Percentiles rank a stretch among this genome's conserved stretches.
Evolutionary conservation across 2,888 invertebrate species (phyloP).

Genomic region (Pycnomerus fuliginosus): DNA sequence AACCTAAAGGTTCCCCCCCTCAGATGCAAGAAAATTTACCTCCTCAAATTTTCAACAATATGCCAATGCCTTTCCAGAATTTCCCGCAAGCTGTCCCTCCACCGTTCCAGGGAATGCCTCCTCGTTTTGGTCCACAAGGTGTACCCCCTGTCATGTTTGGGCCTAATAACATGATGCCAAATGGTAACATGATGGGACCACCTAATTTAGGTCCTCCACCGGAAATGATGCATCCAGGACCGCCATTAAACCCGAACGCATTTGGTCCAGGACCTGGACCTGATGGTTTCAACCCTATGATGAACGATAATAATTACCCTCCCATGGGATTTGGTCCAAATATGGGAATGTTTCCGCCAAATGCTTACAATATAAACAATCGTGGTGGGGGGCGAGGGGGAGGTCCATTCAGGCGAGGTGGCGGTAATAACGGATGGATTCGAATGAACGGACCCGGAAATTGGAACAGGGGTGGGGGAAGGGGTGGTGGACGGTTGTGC

Average conservation of each 20-base stretch:
- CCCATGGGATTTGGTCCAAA: conserved; percentile 53
- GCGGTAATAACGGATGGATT: conserved; percentile 54
- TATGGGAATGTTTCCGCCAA: conserved; percentile 49
- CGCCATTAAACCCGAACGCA: conserved; percentile 48
- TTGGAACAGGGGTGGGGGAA: conserved; percentile 53
- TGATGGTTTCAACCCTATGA: conserved; percentile 50
- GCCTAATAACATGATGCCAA: conserved; percentile 44
- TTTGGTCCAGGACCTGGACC: conserved; percentile 47
- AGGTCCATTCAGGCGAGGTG: conserved; percentile 32
- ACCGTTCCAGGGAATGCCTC: conserved; percentile 33
- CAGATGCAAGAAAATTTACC: conserved; percentile 42
- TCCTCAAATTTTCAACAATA: conserved; percentile 53
- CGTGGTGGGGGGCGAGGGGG: conserved; percentile 37
- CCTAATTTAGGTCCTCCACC: conserved; percentile 48
- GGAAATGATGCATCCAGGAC: conserved; percentile 49
- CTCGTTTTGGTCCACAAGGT: conserved; percentile 30
- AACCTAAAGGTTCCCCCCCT: conserved; percentile 71
- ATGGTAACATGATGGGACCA: conserved; percentile 35
- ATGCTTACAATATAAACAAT: conserved; percentile 50
- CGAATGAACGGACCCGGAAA: conserved; percentile 50
- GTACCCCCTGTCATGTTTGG: conserved; percentile 30
- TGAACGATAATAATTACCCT: conserved; percentile 42
- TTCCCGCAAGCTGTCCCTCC: conserved; percentile 54
- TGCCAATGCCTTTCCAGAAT: conserved; percentile 54
- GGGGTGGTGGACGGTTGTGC: conserved; percentile 61